These are phyloP conservation scores for Cricetomys ansorgei DNA, from an alignment of 2,113 vertebrate genomes.

Conservation along the genomic window DNA sequence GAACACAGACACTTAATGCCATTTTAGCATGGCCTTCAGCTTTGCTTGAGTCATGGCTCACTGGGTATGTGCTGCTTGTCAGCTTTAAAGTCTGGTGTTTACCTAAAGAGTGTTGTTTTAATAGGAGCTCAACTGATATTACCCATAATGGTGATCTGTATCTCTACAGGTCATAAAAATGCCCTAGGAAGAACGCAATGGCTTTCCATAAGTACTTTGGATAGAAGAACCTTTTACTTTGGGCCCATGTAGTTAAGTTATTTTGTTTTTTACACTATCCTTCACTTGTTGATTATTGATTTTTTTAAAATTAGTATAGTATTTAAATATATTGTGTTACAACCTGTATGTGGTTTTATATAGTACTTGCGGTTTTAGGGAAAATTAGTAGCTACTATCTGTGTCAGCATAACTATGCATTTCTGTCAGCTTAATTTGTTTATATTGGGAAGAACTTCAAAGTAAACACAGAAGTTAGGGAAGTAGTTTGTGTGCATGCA, in stretches of 20 bases:
- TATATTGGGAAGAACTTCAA: conserved; percentile 6
- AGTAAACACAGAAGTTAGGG: background rate
- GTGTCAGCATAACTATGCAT: background rate
- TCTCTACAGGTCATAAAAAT: background rate
- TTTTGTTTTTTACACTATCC: background rate
- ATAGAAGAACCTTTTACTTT: background rate
- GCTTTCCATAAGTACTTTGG: background rate
- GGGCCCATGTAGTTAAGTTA: background rate
- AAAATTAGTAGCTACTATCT: conserved; percentile 40
- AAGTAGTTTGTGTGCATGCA: background rate
- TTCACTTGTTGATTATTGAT: background rate
- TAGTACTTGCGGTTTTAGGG: background rate
- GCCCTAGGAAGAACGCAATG: background rate
- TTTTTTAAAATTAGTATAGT: background rate
- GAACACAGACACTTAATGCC: background rate
- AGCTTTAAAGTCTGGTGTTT: background rate
- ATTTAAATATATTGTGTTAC: background rate
- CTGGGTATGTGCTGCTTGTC: background rate
- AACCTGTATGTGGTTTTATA: background rate
- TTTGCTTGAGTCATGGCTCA: background rate
- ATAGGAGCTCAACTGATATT: background rate
- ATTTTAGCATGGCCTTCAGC: background rate
- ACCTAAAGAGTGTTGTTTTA: background rate
- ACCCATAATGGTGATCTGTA: background rate
- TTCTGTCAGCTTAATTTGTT: conserved; percentile 28